These are phyloP conservation scores for Elachura formosa DNA, from an alignment of 2,113 vertebrate genomes.

Conservation along the genomic window DNA sequence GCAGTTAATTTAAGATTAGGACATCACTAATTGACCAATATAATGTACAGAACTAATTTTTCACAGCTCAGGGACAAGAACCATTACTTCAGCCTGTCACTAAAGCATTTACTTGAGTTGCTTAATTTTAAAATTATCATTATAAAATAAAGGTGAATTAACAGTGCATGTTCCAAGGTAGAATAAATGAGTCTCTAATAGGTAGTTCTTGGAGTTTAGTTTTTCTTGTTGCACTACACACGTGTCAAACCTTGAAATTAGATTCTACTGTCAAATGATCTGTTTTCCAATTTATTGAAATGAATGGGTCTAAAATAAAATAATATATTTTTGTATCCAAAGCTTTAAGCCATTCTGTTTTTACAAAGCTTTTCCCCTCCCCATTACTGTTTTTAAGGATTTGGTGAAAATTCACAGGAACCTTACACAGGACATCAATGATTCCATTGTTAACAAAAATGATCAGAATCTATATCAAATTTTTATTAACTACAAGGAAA, in stretches of 20 bases:
- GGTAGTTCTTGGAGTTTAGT: neutral
- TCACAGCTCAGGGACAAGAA: conserved; percentile 41
- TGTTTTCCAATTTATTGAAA: neutral
- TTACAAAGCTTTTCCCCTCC: neutral
- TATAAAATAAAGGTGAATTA: conserved; percentile 59
- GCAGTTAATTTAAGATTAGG: conserved; percentile 46
- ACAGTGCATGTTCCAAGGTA: neutral
- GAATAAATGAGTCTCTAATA: conserved; percentile 46
- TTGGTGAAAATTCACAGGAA: conserved; percentile 91
- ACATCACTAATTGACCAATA: conserved; percentile 58
- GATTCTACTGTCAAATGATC: neutral
- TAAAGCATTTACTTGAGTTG: conserved; percentile 59
- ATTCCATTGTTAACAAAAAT: conserved; percentile 86
- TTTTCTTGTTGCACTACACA: neutral
- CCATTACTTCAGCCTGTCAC: conserved; percentile 60
- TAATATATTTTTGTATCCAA: neutral
- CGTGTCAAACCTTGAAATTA: neutral
- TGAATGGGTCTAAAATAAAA: neutral
- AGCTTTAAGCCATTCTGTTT: neutral
- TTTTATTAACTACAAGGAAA: conserved; percentile 95
- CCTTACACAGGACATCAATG: conserved; percentile 87
- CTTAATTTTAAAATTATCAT: conserved; percentile 67
- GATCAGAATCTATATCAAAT: conserved; percentile 91
- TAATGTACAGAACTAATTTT: conserved; percentile 55
- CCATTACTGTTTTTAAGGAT: conserved; percentile 77